Evolutionary conservation across 2,113 vertebrate species (phyloP).

Genomic region (Pelecanus crispus): DNA sequence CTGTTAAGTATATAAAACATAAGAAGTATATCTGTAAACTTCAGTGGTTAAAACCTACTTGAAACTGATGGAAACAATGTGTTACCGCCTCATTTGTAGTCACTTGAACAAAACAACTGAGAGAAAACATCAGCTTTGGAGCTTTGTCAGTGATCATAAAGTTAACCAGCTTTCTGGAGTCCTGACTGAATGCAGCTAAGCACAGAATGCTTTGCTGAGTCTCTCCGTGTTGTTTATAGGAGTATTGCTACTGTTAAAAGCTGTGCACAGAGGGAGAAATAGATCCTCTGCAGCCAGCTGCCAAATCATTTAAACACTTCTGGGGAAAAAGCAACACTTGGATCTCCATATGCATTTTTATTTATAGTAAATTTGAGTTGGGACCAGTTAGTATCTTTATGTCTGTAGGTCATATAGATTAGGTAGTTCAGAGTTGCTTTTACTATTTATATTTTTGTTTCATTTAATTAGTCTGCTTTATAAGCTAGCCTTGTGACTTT

Average conservation of each 20-base stretch:
- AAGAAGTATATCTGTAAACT: neutral
- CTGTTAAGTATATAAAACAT: neutral
- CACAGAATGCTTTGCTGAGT: neutral
- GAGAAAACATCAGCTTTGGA: neutral
- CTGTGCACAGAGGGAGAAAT: neutral
- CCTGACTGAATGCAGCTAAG: neutral
- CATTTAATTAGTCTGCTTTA: neutral
- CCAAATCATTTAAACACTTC: neutral
- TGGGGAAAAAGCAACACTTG: neutral
- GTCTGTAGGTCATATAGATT: neutral
- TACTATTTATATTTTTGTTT: neutral
- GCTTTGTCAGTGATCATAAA: neutral
- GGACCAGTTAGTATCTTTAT: neutral
- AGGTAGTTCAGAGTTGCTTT: neutral
- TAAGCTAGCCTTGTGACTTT: neutral
- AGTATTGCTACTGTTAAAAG: neutral
- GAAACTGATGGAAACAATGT: neutral
- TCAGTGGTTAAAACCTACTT: neutral
- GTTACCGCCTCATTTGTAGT: neutral
- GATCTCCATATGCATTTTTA: neutral
- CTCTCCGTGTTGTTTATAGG: fast-evolving
- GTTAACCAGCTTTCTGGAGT: neutral
- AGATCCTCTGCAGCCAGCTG: neutral
- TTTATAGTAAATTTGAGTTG: neutral
- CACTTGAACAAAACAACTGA: neutral